A percentile compares a stretch with the other conserved stretches of the same genome.
phyloP scores from a whole-genome alignment of 2,888 invertebrate genomes.

The Spisula subtruncata region DNA sequence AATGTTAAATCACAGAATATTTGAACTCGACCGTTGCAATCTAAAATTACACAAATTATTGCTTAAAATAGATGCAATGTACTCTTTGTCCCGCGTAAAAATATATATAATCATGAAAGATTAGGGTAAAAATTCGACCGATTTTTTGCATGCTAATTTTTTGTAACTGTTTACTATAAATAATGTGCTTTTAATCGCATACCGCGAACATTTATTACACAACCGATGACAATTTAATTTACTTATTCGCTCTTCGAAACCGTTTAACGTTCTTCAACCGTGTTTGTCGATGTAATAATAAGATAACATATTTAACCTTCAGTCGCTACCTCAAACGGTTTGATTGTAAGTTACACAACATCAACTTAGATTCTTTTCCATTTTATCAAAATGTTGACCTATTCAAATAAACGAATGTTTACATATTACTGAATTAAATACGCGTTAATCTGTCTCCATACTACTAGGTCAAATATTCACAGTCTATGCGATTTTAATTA shows the following conservation, averaged over 20 bases:
- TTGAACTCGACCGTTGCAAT: background rate
- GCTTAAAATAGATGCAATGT: background rate
- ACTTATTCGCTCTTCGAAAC: slow-evolving; percentile 19
- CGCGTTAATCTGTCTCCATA: background rate
- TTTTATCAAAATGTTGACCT: slow-evolving; percentile 3
- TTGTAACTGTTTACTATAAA: background rate
- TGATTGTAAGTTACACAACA: background rate
- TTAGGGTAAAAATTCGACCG: background rate
- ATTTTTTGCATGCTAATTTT: background rate
- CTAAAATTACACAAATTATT: slow-evolving; percentile 5
- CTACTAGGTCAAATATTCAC: background rate
- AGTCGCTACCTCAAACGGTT: background rate
- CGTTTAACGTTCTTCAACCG: background rate
- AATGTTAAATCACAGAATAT: background rate
- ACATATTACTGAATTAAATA: slow-evolving; percentile 5
- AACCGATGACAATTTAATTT: background rate
- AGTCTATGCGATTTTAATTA: background rate
- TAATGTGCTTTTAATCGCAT: background rate
- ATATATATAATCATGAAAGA: background rate
- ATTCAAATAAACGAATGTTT: background rate
- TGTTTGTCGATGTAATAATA: background rate
- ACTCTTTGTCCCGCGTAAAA: slow-evolving; percentile 8
- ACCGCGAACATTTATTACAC: background rate
- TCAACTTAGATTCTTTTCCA: background rate
- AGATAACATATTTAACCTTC: background rate